These are phyloP conservation scores for Paracyclopina nana DNA, from an alignment of 1,140 invertebrate species.

Conservation along the genomic window DNA sequence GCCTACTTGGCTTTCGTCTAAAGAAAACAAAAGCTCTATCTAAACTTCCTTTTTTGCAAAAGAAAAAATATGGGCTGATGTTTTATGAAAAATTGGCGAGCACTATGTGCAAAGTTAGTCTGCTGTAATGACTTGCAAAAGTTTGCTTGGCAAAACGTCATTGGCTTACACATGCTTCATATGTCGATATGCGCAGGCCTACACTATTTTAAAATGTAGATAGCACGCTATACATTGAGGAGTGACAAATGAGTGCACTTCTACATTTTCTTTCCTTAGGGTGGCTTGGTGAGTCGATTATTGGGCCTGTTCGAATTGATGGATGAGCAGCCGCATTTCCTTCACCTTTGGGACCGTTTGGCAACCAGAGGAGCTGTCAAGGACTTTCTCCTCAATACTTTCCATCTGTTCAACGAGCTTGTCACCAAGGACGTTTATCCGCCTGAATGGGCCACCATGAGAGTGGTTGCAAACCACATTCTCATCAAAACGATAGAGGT, in stretches of 20 bases:
- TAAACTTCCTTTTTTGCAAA: too few species aligned
- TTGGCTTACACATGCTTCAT: background rate
- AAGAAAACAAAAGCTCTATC: too few species aligned
- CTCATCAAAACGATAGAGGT: too few species aligned
- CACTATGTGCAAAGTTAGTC: too few species aligned
- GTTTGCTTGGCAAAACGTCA: background rate
- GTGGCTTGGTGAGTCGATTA: conserved; percentile 61
- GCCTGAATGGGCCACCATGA: conserved; percentile 76
- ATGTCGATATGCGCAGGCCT: background rate
- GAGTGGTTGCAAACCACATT: conserved; percentile 71
- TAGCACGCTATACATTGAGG: background rate
- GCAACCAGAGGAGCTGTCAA: conserved; percentile 48
- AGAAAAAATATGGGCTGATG: too few species aligned
- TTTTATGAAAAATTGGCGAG: too few species aligned
- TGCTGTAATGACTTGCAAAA: background rate
- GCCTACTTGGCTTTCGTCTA: too few species aligned
- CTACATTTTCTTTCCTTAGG: conserved; percentile 28
- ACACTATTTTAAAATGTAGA: background rate
- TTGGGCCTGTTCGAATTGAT: conserved; percentile 63
- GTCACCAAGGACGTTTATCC: conserved; percentile 60
- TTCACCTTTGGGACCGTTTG: conserved; percentile 62
- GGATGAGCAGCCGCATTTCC: conserved; percentile 67
- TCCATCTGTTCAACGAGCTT: conserved; percentile 65
- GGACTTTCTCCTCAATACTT: conserved; percentile 70
- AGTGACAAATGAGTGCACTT: background rate